Conservation (phyloP, 1,140 invertebrate species). For the Drosophila arizonae region DNA sequence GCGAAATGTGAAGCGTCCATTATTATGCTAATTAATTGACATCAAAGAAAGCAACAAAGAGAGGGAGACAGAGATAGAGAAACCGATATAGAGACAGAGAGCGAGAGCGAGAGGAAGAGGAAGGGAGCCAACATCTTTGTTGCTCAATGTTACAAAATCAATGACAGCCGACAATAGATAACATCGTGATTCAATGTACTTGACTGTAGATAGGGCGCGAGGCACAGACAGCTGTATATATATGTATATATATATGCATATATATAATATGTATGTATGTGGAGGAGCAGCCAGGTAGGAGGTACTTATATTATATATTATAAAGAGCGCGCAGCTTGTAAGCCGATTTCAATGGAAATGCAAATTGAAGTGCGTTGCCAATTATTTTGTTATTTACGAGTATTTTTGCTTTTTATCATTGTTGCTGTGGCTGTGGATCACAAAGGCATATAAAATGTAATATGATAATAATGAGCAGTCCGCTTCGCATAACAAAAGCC, state of each 20-base stretch:
- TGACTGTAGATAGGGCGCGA: background rate
- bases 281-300: background rate
- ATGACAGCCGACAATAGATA: constrained; percentile 52
- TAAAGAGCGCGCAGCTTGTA: constrained; percentile 36
- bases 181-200: constrained; percentile 24
- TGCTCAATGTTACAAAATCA: constrained; percentile 47
- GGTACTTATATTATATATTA: constrained; percentile 20
- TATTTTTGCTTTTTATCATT: constrained; percentile 43
- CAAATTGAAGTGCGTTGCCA: constrained; percentile 74
- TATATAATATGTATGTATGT: background rate
- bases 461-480: constrained; percentile 68
- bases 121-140: constrained; percentile 31
- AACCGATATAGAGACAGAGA: background rate
- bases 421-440: constrained; percentile 43
- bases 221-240: background rate
- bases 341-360: constrained; percentile 79
- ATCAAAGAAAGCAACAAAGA: constrained; percentile 50
- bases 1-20: constrained; percentile 74
- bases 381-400: constrained; percentile 75
- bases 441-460: constrained; percentile 62
- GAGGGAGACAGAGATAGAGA: constrained; percentile 13
- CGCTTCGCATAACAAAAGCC: constrained; percentile 47
- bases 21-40: constrained; percentile 81
- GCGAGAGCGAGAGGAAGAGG: constrained; percentile 7
- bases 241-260: background rate